A percentile compares a stretch with the other conserved stretches of the same genome.
These are phyloP conservation scores for Chromobotia macracanthus DNA, from an alignment of 2,797 vertebrate genomes.

Conservation along the genomic window DNA sequence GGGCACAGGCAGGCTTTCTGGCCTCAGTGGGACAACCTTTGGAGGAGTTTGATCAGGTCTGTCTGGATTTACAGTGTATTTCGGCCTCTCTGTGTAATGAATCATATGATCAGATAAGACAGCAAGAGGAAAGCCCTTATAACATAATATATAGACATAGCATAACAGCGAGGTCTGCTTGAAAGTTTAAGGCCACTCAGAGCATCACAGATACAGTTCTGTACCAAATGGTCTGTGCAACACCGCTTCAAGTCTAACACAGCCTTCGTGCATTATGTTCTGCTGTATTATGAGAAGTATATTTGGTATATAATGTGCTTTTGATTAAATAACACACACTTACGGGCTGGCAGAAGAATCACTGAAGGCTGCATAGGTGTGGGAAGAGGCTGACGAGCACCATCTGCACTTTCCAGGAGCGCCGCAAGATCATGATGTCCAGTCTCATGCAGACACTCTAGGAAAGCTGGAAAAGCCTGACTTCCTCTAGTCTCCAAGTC, in stretches of 20 bases:
- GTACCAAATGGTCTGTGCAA: no score
- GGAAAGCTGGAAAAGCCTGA: constrained; percentile 82
- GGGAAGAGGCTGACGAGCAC: constrained; percentile 42
- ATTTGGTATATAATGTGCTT: background rate
- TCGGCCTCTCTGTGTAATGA: constrained; percentile 52
- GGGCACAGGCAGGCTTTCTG: constrained; percentile 21
- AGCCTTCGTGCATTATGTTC: background rate
- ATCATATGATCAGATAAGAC: background rate
- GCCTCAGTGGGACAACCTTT: constrained; percentile 30
- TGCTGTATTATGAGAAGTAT: background rate
- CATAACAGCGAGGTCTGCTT: no score
- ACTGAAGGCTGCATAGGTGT: constrained; percentile 55
- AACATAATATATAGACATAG: background rate
- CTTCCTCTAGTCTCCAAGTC: constrained; percentile 89
- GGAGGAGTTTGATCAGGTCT: constrained; percentile 18
- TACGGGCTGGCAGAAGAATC: constrained; percentile 70
- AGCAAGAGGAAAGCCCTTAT: no score
- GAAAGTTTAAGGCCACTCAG: no score
- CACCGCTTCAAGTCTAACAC: no score
- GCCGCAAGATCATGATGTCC: constrained; percentile 75
- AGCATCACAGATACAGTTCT: no score
- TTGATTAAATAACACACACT: constrained; percentile 59
- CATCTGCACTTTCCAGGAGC: constrained; percentile 68
- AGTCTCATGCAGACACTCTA: constrained; percentile 82
- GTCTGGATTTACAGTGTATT: constrained; percentile 53